Evolutionary conservation across 1,140 invertebrate genomes (phyloP).

Genomic region (Aphis craccivora): DNA sequence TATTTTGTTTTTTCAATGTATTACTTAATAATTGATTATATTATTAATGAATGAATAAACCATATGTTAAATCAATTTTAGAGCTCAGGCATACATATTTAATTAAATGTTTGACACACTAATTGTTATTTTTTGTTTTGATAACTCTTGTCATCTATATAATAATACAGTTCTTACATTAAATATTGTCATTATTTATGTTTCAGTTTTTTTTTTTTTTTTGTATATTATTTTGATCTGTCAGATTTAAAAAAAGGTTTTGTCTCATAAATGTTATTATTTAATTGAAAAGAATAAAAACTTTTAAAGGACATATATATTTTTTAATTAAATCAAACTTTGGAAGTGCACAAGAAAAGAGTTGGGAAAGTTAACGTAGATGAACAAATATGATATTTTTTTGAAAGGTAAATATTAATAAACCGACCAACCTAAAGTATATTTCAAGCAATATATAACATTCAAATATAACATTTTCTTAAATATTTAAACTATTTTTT

Average conservation of each 20-base stretch:
- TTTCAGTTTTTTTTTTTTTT: not conserved
- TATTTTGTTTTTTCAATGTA: not conserved
- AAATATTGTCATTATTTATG: not conserved
- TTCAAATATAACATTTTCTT: not conserved
- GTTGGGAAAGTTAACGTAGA: not conserved
- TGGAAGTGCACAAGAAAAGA: not conserved
- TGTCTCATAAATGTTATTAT: not conserved
- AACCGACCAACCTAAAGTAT: not conserved
- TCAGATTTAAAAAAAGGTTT: not conserved
- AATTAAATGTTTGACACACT: not conserved
- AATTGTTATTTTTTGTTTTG: not conserved
- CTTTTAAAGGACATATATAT: not conserved
- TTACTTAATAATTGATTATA: not conserved
- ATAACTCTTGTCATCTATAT: not conserved
- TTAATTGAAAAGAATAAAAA: not conserved
- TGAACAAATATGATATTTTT: conserved; percentile 18
- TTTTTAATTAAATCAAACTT: not conserved
- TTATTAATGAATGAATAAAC: not conserved
- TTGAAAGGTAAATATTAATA: not conserved
- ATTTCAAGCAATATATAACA: not conserved
- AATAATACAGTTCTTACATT: not conserved
- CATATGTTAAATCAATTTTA: not conserved
- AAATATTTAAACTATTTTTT: not conserved
- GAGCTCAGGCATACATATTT: not conserved
- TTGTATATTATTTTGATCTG: not conserved